Conservation (phyloP, 2,113 vertebrate species). For the Saccopteryx bilineata region DNA sequence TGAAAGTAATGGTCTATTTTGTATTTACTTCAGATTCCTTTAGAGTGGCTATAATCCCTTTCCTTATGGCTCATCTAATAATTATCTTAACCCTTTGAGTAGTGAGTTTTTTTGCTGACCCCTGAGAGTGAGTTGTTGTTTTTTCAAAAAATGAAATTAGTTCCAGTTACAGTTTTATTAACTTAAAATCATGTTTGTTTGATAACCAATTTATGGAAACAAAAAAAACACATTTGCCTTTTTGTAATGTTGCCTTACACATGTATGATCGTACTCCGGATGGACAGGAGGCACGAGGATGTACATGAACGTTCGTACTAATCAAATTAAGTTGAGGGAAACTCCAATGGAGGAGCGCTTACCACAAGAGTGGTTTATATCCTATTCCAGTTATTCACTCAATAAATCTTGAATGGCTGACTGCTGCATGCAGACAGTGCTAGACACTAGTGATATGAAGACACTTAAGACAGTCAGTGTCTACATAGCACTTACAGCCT, state of each 20-base stretch:
- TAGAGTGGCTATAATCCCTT: neutral
- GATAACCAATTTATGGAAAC: too few relatives aligned
- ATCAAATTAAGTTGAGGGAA: constrained; percentile 52
- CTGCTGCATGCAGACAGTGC: neutral
- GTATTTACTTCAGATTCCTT: neutral
- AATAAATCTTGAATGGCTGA: constrained; percentile 14
- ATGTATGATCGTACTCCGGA: too few relatives aligned
- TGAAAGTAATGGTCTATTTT: neutral
- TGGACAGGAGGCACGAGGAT: too few relatives aligned
- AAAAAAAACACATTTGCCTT: too few relatives aligned
- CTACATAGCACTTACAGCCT: neutral
- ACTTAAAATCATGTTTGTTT: too few relatives aligned
- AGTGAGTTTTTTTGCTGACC: too few relatives aligned
- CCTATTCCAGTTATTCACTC: neutral
- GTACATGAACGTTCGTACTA: neutral
- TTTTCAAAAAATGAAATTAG: too few relatives aligned
- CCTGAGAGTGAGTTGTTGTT: too few relatives aligned
- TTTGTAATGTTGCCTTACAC: too few relatives aligned
- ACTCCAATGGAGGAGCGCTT: neutral
- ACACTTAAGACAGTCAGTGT: neutral
- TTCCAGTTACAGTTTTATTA: too few relatives aligned
- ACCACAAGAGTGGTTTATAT: neutral
- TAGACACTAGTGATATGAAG: neutral
- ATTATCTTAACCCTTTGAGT: too few relatives aligned
- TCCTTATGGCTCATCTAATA: neutral